Evolutionary conservation across 2,113 vertebrate genomes (phyloP).

Genomic region (Sinocyclocheilus rhinocerous): DNA sequence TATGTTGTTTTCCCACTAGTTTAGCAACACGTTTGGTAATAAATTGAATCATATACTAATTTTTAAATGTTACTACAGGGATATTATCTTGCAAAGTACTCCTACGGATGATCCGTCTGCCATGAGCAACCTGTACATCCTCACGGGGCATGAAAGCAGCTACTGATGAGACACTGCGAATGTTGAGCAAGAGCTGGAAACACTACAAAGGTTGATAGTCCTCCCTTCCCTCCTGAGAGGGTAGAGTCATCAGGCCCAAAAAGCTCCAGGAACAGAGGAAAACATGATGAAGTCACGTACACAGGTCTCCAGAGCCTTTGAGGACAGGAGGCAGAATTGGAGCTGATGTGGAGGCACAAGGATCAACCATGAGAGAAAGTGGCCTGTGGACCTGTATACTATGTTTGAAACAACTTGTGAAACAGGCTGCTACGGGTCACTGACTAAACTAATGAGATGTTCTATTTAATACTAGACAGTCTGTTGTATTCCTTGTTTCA

Average conservation of each 20-base stretch:
- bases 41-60: neutral
- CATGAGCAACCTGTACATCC: conserved; percentile 80
- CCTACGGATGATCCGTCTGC: conserved; percentile 74
- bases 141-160: conserved; percentile 79
- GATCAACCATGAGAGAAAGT: neutral
- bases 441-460: neutral
- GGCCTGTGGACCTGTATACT: neutral
- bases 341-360: neutral
- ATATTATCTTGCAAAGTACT: conserved; percentile 79
- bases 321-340: neutral
- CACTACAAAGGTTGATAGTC: conserved; percentile 8
- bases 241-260: neutral
- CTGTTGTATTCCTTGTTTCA: neutral
- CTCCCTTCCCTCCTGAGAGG: neutral
- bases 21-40: neutral
- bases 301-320: neutral
- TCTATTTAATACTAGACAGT: neutral
- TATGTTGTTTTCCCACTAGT: conserved; percentile 45
- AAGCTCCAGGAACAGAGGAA: neutral
- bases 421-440: neutral
- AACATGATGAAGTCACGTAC: neutral
- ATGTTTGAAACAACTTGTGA: neutral
- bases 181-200: neutral
- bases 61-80: conserved; percentile 61
- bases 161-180: conserved; percentile 59